Conservation (phyloP, 1,140 invertebrate species). For the Pectinophora gossypiella region DNA sequence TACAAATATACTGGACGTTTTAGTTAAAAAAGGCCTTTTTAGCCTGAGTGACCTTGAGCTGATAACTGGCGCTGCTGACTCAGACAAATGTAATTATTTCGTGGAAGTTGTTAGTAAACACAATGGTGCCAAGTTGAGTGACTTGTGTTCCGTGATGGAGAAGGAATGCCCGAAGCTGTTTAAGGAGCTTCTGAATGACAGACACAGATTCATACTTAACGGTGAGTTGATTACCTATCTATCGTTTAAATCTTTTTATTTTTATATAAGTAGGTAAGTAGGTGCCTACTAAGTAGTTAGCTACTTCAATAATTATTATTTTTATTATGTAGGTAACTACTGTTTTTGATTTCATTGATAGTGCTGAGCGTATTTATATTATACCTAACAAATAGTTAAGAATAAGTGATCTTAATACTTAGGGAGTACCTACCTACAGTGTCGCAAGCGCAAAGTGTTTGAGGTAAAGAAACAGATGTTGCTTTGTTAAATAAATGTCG, state of each 20-base stretch:
- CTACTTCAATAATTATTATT: no score
- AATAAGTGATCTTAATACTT: no score
- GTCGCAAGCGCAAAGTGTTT: no score
- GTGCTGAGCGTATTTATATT: no score
- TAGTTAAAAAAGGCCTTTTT: conserved; percentile 68
- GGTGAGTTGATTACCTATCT: no score
- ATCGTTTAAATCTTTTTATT: neutral
- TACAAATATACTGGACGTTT: conserved; percentile 66
- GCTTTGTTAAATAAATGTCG: no score
- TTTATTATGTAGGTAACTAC: no score
- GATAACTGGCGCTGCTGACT: conserved; percentile 59
- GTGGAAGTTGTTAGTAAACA: conserved; percentile 73
- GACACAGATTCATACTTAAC: conserved; percentile 59
- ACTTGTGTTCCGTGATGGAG: conserved; percentile 63
- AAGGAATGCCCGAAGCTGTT: conserved; percentile 69
- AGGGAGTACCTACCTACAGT: no score
- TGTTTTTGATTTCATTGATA: no score
- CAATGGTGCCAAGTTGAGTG: conserved; percentile 62
- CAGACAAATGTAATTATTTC: conserved; percentile 72
- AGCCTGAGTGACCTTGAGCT: conserved; percentile 64
- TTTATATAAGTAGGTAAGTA: neutral
- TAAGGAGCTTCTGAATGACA: conserved; percentile 67
- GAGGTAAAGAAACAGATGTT: no score
- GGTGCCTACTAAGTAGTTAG: conserved; percentile 8
- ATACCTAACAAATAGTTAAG: no score